These are phyloP conservation scores for Orchesella cincta DNA, from an alignment of 1,140 invertebrate species.

Conservation along the genomic window DNA sequence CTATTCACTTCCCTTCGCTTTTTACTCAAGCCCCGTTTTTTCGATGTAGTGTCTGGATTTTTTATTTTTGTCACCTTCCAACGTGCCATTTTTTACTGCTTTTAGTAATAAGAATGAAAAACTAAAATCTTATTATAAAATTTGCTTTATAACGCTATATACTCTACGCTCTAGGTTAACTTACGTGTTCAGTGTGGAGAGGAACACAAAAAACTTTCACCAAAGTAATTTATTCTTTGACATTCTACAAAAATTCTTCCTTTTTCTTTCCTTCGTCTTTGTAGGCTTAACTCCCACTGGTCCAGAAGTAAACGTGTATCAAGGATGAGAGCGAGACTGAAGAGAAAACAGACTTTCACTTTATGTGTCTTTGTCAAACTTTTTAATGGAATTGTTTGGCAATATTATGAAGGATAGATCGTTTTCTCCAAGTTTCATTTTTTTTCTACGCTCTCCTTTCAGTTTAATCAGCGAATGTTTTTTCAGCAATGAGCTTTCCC, in stretches of 20 bases:
- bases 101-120: background rate
- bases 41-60: background rate
- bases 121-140: no score
- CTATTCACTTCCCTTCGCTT: background rate
- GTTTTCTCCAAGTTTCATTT: background rate
- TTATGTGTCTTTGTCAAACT: slow-evolving; percentile 4
- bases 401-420: slow-evolving; percentile 3
- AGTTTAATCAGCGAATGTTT: no score
- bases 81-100: background rate
- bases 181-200: no score
- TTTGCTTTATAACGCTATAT: no score
- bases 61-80: background rate
- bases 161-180: no score
- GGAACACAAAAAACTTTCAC: background rate
- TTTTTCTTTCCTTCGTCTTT: background rate
- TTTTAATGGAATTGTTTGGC: slow-evolving; percentile 5
- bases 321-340: background rate
- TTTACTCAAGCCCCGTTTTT: background rate
- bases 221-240: slow-evolving; percentile 19
- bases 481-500: no score
- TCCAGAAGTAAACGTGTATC: background rate
- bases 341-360: background rate
- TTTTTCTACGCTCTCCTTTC: no score
- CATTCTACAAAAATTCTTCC: background rate
- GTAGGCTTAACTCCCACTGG: background rate